Conservation (phyloP, 1,140 invertebrate species). For the Neomicropteryx cornuta region DNA sequence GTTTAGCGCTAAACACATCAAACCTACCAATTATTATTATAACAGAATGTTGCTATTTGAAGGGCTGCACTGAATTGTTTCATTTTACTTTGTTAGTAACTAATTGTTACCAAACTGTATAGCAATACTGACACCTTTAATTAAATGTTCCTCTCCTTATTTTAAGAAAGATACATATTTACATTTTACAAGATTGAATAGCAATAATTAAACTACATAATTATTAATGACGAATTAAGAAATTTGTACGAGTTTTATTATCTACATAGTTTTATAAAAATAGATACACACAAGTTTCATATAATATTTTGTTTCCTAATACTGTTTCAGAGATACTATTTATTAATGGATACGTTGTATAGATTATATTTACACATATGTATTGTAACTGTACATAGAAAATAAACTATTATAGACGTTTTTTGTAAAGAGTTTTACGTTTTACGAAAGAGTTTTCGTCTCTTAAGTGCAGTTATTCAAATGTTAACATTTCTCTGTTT, state of each 20-base stretch:
- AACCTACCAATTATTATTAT: too few relatives aligned
- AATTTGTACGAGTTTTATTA: conserved; percentile 38
- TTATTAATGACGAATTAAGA: conserved; percentile 30
- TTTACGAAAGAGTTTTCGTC: conserved; percentile 28
- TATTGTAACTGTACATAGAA: too few relatives aligned
- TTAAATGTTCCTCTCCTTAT: conserved; percentile 44
- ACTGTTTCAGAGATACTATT: conserved; percentile 43
- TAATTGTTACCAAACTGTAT: conserved; percentile 37
- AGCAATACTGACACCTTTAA: conserved; percentile 40
- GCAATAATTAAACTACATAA: conserved; percentile 39
- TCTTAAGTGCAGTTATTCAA: conserved; percentile 44
- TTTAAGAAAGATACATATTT: conserved; percentile 45
- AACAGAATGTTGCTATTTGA: conserved; percentile 41
- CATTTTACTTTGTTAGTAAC: conserved; percentile 25
- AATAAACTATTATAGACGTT: too few relatives aligned
- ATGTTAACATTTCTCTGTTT: conserved; percentile 39
- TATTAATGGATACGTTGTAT: conserved; percentile 37
- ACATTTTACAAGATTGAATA: conserved; percentile 37
- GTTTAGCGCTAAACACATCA: too few relatives aligned
- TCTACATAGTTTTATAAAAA: conserved; percentile 41
- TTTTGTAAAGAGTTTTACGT: too few relatives aligned
- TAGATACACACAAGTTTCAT: conserved; percentile 36
- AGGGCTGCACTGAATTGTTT: conserved; percentile 33
- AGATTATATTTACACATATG: conserved; percentile 37
- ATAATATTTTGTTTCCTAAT: conserved; percentile 42